These are phyloP conservation scores for Tokudaia tokunoshimensis DNA, from an alignment of 2,797 vertebrate genomes.

Conservation along the genomic window DNA sequence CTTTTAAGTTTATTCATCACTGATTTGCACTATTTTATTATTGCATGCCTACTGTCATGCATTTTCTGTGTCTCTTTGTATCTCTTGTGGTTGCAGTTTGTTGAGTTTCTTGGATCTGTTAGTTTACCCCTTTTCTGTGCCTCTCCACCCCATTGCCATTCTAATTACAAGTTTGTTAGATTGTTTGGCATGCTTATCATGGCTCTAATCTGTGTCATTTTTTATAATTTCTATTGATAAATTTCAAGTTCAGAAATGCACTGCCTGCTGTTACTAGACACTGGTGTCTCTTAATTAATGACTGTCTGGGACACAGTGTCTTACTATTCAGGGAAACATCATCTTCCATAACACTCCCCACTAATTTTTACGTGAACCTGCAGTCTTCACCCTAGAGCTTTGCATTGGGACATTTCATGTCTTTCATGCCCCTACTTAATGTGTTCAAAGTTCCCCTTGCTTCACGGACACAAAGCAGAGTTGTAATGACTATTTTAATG, in stretches of 20 bases:
- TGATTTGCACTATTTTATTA: background rate
- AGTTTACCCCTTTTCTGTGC: background rate
- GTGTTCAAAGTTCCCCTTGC: background rate
- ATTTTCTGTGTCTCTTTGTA: background rate
- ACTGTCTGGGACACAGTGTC: no score
- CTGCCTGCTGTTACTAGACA: background rate
- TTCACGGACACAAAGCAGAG: no score
- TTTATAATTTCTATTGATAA: background rate
- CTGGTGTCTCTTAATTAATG: background rate
- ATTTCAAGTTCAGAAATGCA: background rate
- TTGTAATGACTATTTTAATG: no score
- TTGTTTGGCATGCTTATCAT: background rate
- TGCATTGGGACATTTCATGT: background rate
- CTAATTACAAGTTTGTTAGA: background rate
- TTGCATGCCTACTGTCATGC: background rate
- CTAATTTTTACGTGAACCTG: background rate
- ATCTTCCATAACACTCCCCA: background rate
- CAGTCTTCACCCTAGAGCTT: background rate
- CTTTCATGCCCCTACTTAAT: background rate
- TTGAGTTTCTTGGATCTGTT: background rate
- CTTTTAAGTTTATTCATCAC: background rate
- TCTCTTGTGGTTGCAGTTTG: background rate
- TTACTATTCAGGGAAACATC: background rate
- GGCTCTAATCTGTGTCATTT: background rate
- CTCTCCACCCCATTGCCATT: background rate